Percentiles rank a stretch among this genome's conserved stretches.
phyloP scores from a whole-genome alignment of 2,113 vertebrate genomes.

The Lophura nycthemera region DNA sequence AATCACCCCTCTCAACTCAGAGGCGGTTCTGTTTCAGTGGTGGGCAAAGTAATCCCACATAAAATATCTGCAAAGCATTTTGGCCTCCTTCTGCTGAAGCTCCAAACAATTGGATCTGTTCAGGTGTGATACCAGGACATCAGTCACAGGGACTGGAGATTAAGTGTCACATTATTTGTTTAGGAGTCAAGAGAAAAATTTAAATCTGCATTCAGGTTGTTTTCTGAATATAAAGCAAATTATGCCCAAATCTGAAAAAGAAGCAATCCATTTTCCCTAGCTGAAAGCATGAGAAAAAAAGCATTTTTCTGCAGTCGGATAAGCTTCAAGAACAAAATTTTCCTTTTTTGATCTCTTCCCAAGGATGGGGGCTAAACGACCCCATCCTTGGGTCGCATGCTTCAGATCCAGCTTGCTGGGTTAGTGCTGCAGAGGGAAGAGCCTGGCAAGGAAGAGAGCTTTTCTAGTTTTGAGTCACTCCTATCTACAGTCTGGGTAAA shows the following conservation, averaged over 20 bases:
- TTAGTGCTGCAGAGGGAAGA: not conserved
- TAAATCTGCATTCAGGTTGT: not conserved
- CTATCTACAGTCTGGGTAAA: not conserved
- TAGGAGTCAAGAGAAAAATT: not conserved
- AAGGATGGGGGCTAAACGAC: not conserved
- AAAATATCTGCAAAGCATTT: not conserved
- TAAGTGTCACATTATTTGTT: not conserved
- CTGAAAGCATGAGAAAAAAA: not conserved
- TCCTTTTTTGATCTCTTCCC: not conserved
- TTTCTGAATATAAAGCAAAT: not conserved
- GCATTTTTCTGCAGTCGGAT: not conserved
- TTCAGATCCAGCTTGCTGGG: fast-evolving
- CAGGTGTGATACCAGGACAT: not conserved
- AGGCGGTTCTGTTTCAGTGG: not conserved
- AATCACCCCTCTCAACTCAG: not conserved
- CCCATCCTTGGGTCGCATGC: not conserved
- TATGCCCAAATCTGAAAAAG: not conserved
- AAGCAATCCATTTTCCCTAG: not conserved
- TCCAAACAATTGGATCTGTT: not conserved
- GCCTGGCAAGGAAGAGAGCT: not conserved
- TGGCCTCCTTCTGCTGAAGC: not conserved
- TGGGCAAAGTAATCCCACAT: not conserved
- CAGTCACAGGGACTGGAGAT: not conserved
- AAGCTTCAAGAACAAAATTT: not conserved
- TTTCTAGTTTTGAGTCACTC: not conserved